Percentiles rank a stretch among this genome's conserved stretches.
Evolutionary conservation across 2,113 vertebrate species (phyloP).

Genomic region (Amazona guildingii): DNA sequence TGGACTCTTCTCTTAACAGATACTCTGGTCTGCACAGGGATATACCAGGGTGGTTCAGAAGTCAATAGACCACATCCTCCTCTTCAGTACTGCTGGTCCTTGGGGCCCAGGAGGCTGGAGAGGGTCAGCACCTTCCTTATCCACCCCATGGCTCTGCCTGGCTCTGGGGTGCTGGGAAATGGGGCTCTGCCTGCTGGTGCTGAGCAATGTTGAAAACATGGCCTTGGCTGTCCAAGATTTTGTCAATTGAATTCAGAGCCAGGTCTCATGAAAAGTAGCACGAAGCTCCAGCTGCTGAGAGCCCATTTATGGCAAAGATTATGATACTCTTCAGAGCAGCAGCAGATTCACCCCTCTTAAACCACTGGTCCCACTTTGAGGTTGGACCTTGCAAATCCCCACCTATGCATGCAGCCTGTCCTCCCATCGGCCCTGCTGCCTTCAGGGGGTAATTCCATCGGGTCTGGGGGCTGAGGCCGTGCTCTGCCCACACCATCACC

Average conservation of each 20-base stretch:
- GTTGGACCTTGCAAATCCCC: neutral
- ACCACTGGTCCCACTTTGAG: neutral
- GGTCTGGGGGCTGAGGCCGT: neutral
- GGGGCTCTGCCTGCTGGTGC: neutral
- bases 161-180: rapidly evolving
- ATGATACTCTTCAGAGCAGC: neutral
- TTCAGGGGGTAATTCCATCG: rapidly evolving
- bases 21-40: neutral
- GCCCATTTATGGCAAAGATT: conserved; percentile 36
- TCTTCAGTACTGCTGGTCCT: rapidly evolving
- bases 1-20: neutral
- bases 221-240: neutral
- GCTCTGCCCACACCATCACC: neutral
- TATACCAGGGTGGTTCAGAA: neutral
- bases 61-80: neutral
- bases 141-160: neutral
- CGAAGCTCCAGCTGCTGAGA: neutral
- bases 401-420: neutral
- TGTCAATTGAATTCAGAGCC: neutral
- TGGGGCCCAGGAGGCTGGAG: rapidly evolving
- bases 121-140: neutral
- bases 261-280: neutral
- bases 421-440: neutral
- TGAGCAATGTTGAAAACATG: conserved; percentile 14
- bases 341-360: neutral